Evolutionary conservation across 2,888 invertebrate genomes (phyloP).

Genomic region (Gasteruption jaculator): DNA sequence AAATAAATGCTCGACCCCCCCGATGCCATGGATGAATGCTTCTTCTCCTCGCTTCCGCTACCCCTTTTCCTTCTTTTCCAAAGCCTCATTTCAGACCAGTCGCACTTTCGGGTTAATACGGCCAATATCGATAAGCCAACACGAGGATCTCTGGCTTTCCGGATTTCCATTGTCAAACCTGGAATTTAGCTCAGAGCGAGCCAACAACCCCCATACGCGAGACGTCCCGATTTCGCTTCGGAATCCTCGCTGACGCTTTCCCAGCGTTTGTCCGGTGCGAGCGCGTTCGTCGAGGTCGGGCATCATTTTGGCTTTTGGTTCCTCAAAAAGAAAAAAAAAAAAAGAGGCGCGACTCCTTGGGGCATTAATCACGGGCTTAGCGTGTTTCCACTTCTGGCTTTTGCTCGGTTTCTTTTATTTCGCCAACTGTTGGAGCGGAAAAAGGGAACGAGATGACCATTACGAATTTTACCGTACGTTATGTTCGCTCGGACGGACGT

Average conservation of each 20-base stretch:
- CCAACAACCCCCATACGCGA: neutral
- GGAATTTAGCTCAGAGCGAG: neutral
- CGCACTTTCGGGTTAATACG: too few relatives aligned
- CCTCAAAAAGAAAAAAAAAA: constrained; percentile 5
- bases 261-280: neutral
- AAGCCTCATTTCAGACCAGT: constrained; percentile 23
- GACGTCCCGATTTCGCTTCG: neutral
- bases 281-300: constrained; percentile 3
- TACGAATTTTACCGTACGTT: constrained; percentile 39
- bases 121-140: too few relatives aligned
- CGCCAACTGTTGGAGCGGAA: too few relatives aligned
- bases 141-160: too few relatives aligned
- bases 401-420: too few relatives aligned
- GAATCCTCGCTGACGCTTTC: neutral
- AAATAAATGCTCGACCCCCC: constrained; percentile 40
- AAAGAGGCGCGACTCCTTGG: too few relatives aligned
- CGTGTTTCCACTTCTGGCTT: constrained; percentile 15
- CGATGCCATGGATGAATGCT: too few relatives aligned
- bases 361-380: constrained; percentile 12
- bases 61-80: constrained; percentile 23
- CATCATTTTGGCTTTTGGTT: constrained; percentile 3
- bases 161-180: too few relatives aligned
- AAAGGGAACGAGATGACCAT: constrained; percentile 26
- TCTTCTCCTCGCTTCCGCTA: too few relatives aligned
- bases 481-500: constrained; percentile 33